phyloP scores from a whole-genome alignment of 2,113 vertebrate species.

The Dicrurus megarhynchus region DNA sequence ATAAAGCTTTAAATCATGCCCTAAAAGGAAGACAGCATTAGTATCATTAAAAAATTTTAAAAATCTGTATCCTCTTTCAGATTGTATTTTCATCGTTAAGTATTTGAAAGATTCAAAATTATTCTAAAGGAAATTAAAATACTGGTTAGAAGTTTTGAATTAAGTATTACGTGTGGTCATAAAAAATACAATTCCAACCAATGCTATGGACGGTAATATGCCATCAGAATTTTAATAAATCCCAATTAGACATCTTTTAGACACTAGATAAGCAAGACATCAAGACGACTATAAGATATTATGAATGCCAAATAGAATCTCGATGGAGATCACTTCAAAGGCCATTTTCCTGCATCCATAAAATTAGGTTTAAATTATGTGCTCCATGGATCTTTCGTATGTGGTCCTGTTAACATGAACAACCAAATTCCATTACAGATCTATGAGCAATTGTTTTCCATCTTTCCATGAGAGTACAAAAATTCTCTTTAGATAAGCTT shows the following conservation, averaged over 20 bases:
- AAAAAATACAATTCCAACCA: neutral
- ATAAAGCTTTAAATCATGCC: neutral
- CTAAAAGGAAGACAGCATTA: neutral
- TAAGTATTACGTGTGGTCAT: neutral
- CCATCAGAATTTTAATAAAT: neutral
- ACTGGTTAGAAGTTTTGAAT: neutral
- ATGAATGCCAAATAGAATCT: neutral
- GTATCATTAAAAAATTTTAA: neutral
- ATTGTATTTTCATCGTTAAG: neutral
- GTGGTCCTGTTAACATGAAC: neutral
- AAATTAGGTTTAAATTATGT: slow-evolving; percentile 9
- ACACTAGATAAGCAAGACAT: neutral
- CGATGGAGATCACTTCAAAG: slow-evolving; percentile 18
- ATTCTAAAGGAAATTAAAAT: neutral
- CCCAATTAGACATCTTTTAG: neutral
- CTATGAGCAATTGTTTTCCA: neutral
- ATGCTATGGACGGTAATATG: neutral
- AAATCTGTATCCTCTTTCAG: neutral
- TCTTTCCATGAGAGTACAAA: neutral
- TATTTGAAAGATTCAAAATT: neutral
- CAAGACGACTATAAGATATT: neutral
- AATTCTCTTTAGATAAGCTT: neutral
- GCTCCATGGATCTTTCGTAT: neutral
- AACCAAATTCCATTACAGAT: neutral
- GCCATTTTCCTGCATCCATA: neutral